Evolutionary conservation across 2,888 invertebrate species (phyloP), one percentile per base, ranked within the genome.

Genomic region (Apamea epomidion): DNA sequence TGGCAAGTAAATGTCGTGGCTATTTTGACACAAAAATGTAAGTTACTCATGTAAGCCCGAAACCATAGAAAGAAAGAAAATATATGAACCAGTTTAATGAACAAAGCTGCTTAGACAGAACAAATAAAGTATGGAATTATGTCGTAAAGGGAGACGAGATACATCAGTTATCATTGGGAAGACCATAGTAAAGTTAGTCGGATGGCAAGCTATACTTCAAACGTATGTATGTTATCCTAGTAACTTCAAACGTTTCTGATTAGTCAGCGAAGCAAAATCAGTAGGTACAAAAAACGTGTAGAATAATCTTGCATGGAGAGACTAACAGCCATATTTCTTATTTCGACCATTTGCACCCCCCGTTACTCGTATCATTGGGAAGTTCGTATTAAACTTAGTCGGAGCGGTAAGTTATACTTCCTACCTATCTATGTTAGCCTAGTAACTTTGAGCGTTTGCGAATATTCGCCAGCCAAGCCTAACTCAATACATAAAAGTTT

Each of bases 221-320:
- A 32, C 4, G 16, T 32, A 69, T 73, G 37, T 69, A 25, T 58
- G 42, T 21, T 16, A 29, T 1, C 16, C 54, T 51, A 8, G 48
- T 73, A 62, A 18, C 67, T 70, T 58, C 21, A 60, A 76, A 78
- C 42, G 71, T 67, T 80, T 80, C 29, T 67, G 16, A 29, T 67
- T 58, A 21, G 7, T 16, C 6, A 67, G n/a, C 1, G 48, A 60
- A 78, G 58, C 18, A 25, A 25, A 42, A 29, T 29, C 7, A 18
- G 42, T n/a, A n/a, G n/a, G n/a, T 5, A 68, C 42, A 18, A 68
- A 67, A 32, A 65, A 65, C 2, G 21, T 37, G 1, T 67, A 16
- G 5, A 54, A 42, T 54, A 37, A 54, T 37, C 21, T 62, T 32
- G 6, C 18, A 69, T 5, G 8, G 18, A n/a, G 10, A 12, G 10